phyloP scores from a whole-genome alignment of 2,888 invertebrate species.

The Pollenia labialis region DNA sequence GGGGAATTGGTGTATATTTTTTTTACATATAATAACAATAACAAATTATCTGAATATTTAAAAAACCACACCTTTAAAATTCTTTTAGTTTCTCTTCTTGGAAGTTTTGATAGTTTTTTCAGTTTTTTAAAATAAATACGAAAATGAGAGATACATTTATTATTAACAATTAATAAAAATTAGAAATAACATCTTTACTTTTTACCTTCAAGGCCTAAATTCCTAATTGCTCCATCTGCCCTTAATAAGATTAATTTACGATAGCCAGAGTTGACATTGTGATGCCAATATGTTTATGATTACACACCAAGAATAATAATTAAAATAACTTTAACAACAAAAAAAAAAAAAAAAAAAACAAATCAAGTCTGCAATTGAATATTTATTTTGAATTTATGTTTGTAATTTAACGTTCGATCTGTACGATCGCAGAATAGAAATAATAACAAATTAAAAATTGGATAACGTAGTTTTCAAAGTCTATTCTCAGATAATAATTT shows the following conservation, averaged over 20 bases:
- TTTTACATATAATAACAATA: conserved; percentile 14
- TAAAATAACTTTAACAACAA: background rate
- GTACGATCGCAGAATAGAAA: background rate
- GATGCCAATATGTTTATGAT: background rate
- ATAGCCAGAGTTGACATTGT: conserved; percentile 51
- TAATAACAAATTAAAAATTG: conserved; percentile 12
- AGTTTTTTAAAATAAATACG: conserved; percentile 22
- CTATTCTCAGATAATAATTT: conserved; percentile 35
- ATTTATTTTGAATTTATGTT: background rate
- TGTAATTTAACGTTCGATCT: too few species aligned
- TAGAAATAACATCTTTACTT: background rate
- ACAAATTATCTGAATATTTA: conserved; percentile 28
- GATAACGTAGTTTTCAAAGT: conserved; percentile 36
- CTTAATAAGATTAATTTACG: conserved; percentile 34
- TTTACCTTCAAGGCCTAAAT: too few species aligned
- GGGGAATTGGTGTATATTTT: too few species aligned
- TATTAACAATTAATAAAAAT: conserved; percentile 41
- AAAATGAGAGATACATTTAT: conserved; percentile 22
- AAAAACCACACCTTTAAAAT: conserved; percentile 54
- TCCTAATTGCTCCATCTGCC: background rate
- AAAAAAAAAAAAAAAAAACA: background rate
- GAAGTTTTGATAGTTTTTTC: conserved; percentile 3
- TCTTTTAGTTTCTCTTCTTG: conserved; percentile 43
- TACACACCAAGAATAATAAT: conserved; percentile 11
- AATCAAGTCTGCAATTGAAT: background rate